phyloP scores from a whole-genome alignment of 1,140 invertebrate species.

The Zaprionus vittiger region DNA sequence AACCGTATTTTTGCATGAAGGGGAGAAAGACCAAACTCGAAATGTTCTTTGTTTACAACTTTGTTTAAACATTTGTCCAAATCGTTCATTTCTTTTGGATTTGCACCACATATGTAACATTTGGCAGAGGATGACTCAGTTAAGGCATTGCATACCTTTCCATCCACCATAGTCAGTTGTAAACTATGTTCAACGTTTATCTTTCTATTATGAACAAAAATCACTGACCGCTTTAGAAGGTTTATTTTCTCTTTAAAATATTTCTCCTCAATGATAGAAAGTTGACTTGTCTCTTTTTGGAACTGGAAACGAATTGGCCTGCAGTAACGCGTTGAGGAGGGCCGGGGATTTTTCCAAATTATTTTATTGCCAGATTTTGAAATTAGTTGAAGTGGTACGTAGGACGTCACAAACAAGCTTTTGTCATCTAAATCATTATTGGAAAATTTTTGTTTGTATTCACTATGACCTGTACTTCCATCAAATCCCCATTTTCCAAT shows the following conservation, averaged over 20 bases:
- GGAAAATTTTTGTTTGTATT: slow-evolving; percentile 44
- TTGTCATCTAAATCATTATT: too few relatives aligned
- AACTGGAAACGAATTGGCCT: neutral
- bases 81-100: slow-evolving; percentile 1
- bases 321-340: neutral
- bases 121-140: neutral
- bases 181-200: neutral
- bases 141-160: neutral
- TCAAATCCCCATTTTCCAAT: slow-evolving; percentile 35
- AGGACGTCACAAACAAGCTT: too few relatives aligned
- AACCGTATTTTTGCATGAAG: slow-evolving; percentile 5
- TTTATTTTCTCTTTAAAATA: slow-evolving; percentile 1
- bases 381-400: too few relatives aligned
- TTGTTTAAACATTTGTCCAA: neutral
- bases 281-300: neutral
- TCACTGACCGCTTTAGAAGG: too few relatives aligned
- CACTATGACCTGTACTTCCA: slow-evolving; percentile 16
- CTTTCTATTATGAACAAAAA: neutral
- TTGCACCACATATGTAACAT: too few relatives aligned
- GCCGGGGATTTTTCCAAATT: slow-evolving; percentile 15
- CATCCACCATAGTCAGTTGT: slow-evolving; percentile 1
- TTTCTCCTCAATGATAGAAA: neutral
- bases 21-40: slow-evolving; percentile 1
- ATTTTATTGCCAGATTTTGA: too few relatives aligned
- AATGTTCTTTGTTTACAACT: neutral